Conservation (phyloP, 2,888 invertebrate species). For the Mesopsocus fuscifrons region DNA sequence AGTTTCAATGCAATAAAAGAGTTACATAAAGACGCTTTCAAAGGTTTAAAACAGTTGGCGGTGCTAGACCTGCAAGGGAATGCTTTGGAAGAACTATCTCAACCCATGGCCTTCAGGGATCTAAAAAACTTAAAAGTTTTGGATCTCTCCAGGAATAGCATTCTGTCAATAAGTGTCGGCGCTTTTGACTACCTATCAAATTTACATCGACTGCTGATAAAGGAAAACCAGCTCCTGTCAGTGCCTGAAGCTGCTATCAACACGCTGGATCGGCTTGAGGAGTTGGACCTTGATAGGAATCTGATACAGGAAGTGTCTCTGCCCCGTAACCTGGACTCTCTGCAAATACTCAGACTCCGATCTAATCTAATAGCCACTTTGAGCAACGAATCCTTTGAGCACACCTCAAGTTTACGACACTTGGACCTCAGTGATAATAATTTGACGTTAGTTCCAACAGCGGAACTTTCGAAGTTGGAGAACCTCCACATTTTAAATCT, state of each 20-base stretch:
- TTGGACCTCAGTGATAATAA: slow-evolving; percentile 68
- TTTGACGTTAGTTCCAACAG: slow-evolving; percentile 55
- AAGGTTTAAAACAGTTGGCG: slow-evolving; percentile 45
- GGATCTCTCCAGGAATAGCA: slow-evolving; percentile 54
- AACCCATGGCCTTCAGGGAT: slow-evolving; percentile 50
- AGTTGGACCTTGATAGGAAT: slow-evolving; percentile 60
- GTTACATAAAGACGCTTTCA: slow-evolving; percentile 54
- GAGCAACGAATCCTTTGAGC: slow-evolving; percentile 52
- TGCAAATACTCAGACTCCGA: slow-evolving; percentile 36
- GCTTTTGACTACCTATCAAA: slow-evolving; percentile 48
- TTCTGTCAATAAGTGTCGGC: slow-evolving; percentile 49
- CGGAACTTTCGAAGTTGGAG: slow-evolving; percentile 53
- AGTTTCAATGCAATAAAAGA: slow-evolving; percentile 53
- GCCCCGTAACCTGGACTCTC: slow-evolving; percentile 45
- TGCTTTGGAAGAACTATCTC: slow-evolving; percentile 36
- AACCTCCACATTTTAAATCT: slow-evolving; percentile 56
- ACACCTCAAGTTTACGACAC: slow-evolving; percentile 47
- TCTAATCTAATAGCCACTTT: slow-evolving; percentile 58
- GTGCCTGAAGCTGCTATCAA: slow-evolving; percentile 36
- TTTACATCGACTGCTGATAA: slow-evolving; percentile 50
- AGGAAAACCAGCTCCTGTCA: slow-evolving; percentile 60
- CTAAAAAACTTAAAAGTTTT: slow-evolving; percentile 51
- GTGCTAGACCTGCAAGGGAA: slow-evolving; percentile 59
- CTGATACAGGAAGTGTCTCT: slow-evolving; percentile 55
- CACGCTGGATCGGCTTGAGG: slow-evolving; percentile 48